A percentile compares a stretch with the other conserved stretches of the same genome.
phyloP scores from a whole-genome alignment of 2,113 vertebrate species.

The Pelusios castaneus region DNA sequence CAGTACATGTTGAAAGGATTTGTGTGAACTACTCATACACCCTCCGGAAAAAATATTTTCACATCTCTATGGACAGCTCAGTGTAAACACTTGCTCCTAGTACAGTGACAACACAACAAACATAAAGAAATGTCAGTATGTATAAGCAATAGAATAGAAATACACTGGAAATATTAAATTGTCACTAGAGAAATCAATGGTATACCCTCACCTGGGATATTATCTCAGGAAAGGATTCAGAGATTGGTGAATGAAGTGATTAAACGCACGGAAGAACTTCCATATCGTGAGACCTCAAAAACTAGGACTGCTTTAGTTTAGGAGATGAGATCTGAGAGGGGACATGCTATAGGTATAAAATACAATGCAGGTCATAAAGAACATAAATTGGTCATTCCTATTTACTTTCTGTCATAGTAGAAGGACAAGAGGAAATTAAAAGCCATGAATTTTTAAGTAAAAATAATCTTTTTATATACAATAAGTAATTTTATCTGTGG shows the following conservation, averaged over 20 bases:
- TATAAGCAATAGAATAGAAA: background rate
- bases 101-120: background rate
- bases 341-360: background rate
- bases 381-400: background rate
- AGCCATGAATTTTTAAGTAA: slow-evolving; percentile 26
- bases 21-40: background rate
- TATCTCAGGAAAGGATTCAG: background rate
- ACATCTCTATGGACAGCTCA: background rate
- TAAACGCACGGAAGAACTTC: background rate
- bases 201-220: background rate
- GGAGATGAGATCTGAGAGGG: background rate
- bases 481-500: background rate
- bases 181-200: background rate
- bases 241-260: slow-evolving; percentile 1
- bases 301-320: background rate
- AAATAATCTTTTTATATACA: background rate
- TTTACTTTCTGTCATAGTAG: background rate
- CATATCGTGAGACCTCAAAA: background rate
- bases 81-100: background rate
- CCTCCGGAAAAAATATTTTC: background rate
- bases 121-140: accelerated
- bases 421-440: background rate
- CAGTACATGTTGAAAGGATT: background rate
- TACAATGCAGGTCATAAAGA: background rate
- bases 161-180: background rate